Evolutionary conservation across 1,140 invertebrate species (phyloP).

Genomic region (Phortica variegata): DNA sequence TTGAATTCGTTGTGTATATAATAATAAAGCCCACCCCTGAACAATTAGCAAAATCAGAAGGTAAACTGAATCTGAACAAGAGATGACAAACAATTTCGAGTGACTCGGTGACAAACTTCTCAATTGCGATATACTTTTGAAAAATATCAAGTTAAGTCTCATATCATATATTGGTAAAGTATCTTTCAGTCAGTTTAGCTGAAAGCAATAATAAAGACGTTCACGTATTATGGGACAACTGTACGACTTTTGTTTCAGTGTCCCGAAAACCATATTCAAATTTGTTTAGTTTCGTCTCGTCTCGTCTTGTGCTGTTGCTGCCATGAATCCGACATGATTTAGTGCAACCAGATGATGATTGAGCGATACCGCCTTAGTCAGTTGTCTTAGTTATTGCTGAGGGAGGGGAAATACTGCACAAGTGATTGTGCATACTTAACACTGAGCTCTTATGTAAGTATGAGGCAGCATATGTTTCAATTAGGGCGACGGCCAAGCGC

Average conservation of each 20-base stretch:
- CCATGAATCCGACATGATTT: constrained; percentile 22
- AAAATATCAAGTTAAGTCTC: too few species aligned
- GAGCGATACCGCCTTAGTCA: constrained; percentile 45
- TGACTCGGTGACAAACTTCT: too few species aligned
- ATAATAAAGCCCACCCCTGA: too few species aligned
- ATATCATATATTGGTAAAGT: too few species aligned
- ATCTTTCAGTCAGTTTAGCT: constrained; percentile 19
- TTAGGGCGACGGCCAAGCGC: not conserved
- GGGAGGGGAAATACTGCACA: constrained; percentile 34
- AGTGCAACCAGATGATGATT: constrained; percentile 52
- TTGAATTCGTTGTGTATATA: too few species aligned
- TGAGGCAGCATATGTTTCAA: constrained; percentile 35
- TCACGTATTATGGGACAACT: not conserved
- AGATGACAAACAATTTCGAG: too few species aligned
- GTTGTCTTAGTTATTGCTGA: constrained; percentile 7
- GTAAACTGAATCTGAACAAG: too few species aligned
- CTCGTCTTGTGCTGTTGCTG: not conserved
- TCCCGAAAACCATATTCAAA: not conserved
- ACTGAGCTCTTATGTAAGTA: constrained; percentile 12
- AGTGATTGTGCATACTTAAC: constrained; percentile 28
- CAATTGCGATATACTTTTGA: too few species aligned
- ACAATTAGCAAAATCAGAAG: too few species aligned
- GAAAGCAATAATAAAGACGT: not conserved
- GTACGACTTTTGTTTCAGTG: not conserved
- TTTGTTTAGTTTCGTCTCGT: not conserved